phyloP scores from a whole-genome alignment of 1,140 invertebrate genomes.

The Schlechtendalia chinensis region DNA sequence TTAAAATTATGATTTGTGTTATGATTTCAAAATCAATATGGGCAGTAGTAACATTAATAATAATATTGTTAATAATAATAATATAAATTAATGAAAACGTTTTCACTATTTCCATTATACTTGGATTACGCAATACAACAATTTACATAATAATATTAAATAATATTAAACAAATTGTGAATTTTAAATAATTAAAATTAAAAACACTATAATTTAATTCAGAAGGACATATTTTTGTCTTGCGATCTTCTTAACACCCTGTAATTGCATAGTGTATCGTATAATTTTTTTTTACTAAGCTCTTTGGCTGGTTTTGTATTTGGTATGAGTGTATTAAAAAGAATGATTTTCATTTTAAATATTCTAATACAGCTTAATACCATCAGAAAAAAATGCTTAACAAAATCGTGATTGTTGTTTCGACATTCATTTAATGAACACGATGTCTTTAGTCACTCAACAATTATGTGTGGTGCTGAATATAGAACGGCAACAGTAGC shows the following conservation, averaged over 20 bases:
- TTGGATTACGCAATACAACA: neutral
- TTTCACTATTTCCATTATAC: neutral
- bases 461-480: conserved; percentile 93
- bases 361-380: neutral
- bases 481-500: conserved; percentile 91
- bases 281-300: conserved; percentile 34
- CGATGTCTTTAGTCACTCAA: conserved; percentile 66
- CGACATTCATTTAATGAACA: conserved; percentile 18
- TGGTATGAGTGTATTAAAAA: conserved; percentile 29
- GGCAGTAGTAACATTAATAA: conserved; percentile 1
- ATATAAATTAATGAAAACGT: neutral
- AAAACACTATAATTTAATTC: conserved; percentile 29
- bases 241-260: conserved; percentile 39
- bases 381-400: conserved; percentile 22
- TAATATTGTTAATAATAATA: neutral
- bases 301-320: conserved; percentile 20
- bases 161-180: conserved; percentile 19
- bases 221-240: neutral
- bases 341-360: neutral
- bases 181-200: conserved; percentile 9
- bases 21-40: conserved; percentile 2
- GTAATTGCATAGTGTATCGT: conserved; percentile 25
- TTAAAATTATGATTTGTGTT: neutral
- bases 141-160: neutral
- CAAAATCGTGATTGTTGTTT: neutral